A percentile compares a stretch with the other conserved stretches of the same genome.
phyloP scores from a whole-genome alignment of 2,113 vertebrate species.

The Callorhinus ursinus region DNA sequence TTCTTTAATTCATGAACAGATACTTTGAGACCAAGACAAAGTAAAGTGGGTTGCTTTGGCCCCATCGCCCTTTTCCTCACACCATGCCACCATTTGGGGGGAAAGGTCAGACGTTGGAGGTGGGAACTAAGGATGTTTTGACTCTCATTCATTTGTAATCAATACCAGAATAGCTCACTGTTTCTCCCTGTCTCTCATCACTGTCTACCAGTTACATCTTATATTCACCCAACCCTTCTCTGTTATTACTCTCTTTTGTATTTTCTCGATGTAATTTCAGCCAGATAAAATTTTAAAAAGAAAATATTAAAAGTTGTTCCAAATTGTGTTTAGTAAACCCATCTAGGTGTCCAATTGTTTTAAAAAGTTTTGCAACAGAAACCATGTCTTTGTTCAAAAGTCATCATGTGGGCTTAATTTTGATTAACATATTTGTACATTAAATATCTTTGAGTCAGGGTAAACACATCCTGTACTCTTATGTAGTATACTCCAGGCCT shows the following conservation, averaged over 20 bases:
- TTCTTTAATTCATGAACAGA: background rate
- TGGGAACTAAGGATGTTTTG: background rate
- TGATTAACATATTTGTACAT: background rate
- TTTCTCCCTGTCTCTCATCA: background rate
- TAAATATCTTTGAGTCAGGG: background rate
- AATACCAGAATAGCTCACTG: background rate
- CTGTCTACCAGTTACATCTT: background rate
- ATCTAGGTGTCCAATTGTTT: background rate
- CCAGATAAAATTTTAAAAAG: background rate
- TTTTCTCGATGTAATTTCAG: background rate
- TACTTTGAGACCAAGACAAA: background rate
- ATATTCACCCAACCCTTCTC: background rate
- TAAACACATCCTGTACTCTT: background rate
- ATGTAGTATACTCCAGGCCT: background rate
- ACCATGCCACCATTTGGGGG: too few species aligned
- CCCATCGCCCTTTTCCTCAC: accelerated
- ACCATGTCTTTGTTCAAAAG: background rate
- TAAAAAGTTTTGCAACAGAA: background rate
- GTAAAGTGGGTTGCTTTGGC: background rate
- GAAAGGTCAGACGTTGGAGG: background rate
- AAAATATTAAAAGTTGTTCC: background rate
- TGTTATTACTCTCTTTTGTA: background rate
- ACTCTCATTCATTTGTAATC: background rate
- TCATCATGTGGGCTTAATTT: background rate
- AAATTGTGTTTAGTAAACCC: background rate